Conservation (phyloP, 2,113 vertebrate species). For the Cyprinodon brontotheroides region DNA sequence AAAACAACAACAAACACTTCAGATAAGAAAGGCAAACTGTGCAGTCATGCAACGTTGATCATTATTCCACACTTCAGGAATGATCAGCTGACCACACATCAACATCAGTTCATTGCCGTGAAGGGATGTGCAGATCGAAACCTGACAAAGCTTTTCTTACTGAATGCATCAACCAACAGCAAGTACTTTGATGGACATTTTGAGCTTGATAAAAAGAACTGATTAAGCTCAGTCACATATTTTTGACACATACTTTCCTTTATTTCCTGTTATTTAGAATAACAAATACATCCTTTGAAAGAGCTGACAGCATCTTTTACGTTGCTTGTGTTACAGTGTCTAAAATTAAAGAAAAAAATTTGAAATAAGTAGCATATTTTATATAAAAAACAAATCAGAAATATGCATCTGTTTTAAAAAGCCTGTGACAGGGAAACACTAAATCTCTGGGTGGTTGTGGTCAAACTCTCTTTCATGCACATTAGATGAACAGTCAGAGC, state of each 20-base stretch:
- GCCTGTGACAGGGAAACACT: too few relatives aligned
- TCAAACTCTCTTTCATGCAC: conserved; percentile 14
- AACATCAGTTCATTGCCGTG: not conserved
- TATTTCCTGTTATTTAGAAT: not conserved
- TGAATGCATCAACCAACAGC: not conserved
- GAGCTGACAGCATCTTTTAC: not conserved
- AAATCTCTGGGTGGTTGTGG: conserved; percentile 16
- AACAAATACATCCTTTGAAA: not conserved
- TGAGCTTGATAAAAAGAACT: not conserved
- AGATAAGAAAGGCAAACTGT: not conserved
- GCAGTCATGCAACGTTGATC: conserved; percentile 2
- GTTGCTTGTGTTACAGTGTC: not conserved
- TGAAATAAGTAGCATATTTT: not conserved
- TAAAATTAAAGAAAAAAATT: not conserved
- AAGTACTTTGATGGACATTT: not conserved
- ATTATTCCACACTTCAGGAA: not conserved
- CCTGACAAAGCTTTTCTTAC: not conserved
- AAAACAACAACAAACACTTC: conserved; percentile 41
- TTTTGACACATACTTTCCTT: not conserved
- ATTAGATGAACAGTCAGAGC: not conserved
- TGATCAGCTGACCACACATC: not conserved
- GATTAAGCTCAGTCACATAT: not conserved
- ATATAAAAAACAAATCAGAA: not conserved
- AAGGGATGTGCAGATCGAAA: not conserved
- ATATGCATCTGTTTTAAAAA: not conserved